These are phyloP conservation scores for Dipus sagitta DNA, from an alignment of 2,797 vertebrate genomes.

Conservation along the genomic window DNA sequence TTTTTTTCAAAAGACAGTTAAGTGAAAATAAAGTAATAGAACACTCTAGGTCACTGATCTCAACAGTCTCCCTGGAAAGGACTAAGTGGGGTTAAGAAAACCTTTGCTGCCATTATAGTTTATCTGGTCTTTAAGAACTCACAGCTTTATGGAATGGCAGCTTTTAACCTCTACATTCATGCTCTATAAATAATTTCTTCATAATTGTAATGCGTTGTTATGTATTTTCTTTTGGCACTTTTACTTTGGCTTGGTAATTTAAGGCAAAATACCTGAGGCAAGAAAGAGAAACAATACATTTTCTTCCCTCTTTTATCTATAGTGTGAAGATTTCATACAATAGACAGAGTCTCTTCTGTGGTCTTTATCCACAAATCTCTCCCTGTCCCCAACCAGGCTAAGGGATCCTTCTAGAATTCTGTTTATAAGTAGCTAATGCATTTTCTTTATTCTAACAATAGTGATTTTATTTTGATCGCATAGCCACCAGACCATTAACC, in stretches of 20 bases:
- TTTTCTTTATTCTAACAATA: slow-evolving; percentile 81
- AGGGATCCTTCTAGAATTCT: slow-evolving; percentile 83
- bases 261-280: slow-evolving; percentile 76
- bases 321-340: slow-evolving; percentile 77
- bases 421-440: slow-evolving; percentile 84
- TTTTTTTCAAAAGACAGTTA: slow-evolving; percentile 18
- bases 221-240: slow-evolving; percentile 78
- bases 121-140: slow-evolving; percentile 62
- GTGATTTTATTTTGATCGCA: slow-evolving; percentile 89
- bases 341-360: slow-evolving; percentile 67
- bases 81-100: slow-evolving; percentile 66
- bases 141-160: slow-evolving; percentile 1
- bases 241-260: slow-evolving; percentile 83
- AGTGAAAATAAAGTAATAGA: slow-evolving; percentile 72
- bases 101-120: slow-evolving; percentile 34
- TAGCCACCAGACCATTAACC: slow-evolving; percentile 86
- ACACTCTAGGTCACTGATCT: slow-evolving; percentile 59
- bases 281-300: slow-evolving; percentile 77
- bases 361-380: slow-evolving; percentile 72
- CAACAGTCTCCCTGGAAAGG: slow-evolving; percentile 66
- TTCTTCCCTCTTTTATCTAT: not conserved
- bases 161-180: slow-evolving; percentile 38
- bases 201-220: slow-evolving; percentile 75
- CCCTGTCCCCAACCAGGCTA: slow-evolving; percentile 41
- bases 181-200: slow-evolving; percentile 77